Evolutionary conservation across 2,797 vertebrate genomes (phyloP).

Genomic region (Meriones psammophilus): DNA sequence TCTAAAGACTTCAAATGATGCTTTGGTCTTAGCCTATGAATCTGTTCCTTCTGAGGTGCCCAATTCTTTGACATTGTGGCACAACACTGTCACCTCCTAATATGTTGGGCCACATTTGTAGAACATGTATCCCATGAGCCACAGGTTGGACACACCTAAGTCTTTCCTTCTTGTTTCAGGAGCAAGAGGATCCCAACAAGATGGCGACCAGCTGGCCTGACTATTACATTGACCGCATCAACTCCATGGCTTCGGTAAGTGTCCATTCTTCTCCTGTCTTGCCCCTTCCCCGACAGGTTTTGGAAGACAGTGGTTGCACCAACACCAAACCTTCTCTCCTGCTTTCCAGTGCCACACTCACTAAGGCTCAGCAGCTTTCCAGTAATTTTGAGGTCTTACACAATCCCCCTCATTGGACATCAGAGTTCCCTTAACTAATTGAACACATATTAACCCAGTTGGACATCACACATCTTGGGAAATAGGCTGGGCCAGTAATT

Average conservation of each 20-base stretch:
- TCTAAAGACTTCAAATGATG: neutral
- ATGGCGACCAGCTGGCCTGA: conserved; percentile 99
- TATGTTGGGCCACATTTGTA: neutral
- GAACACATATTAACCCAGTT: neutral
- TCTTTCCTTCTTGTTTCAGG: conserved; percentile 88
- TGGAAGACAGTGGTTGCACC: accelerated
- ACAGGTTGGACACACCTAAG: neutral
- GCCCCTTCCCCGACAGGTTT: neutral
- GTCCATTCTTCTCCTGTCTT: neutral
- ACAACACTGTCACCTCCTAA: too few relatives aligned
- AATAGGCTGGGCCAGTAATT: neutral
- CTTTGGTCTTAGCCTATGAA: neutral
- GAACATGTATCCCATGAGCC: neutral
- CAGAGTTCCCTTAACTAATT: neutral
- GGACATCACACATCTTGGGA: neutral
- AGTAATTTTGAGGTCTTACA: neutral
- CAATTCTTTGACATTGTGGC: neutral
- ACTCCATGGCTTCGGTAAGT: conserved; percentile 99
- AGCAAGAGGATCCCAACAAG: conserved; percentile 99
- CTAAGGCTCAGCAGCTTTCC: neutral
- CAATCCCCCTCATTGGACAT: neutral
- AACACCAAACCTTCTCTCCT: neutral
- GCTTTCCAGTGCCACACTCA: too few relatives aligned
- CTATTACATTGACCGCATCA: conserved; percentile 99
- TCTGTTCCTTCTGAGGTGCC: neutral